Evolutionary conservation across 2,888 invertebrate species (phyloP).

Genomic region (Thera obeliscata): DNA sequence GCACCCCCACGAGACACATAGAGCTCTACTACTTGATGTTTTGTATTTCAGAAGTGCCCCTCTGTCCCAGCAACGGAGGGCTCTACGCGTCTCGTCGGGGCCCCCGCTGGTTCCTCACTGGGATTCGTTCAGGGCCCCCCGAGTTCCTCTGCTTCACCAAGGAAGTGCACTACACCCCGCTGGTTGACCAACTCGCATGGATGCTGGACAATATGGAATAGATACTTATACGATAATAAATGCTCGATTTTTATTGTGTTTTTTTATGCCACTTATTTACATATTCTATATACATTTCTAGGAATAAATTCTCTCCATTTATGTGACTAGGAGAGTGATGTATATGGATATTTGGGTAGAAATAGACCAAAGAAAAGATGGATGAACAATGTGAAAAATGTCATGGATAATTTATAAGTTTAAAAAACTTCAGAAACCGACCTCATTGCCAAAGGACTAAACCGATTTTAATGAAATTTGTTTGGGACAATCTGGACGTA

Average conservation of each 20-base stretch:
- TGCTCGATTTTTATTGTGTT: not conserved
- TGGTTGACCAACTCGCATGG: slow-evolving; percentile 52
- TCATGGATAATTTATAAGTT: no score
- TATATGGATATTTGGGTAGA: no score
- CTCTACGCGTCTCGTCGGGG: slow-evolving; percentile 52
- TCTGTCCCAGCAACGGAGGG: slow-evolving; percentile 75
- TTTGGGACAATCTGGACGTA: no score
- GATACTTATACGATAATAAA: not conserved
- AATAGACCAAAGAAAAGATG: no score
- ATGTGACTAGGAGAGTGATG: no score
- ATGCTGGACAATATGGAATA: slow-evolving; percentile 41
- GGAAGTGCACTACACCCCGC: slow-evolving; percentile 58
- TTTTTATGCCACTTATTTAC: not conserved
- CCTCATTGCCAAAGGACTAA: no score
- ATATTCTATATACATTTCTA: no score
- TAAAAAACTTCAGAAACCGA: no score
- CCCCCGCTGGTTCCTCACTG: slow-evolving; percentile 58
- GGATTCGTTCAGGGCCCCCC: slow-evolving; percentile 58
- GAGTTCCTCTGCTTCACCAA: slow-evolving; percentile 60
- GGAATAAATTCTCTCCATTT: no score
- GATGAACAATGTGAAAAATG: no score
- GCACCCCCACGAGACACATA: no score
- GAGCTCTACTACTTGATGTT: not conserved
- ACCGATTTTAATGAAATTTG: no score
- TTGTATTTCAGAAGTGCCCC: slow-evolving; percentile 58